These are phyloP conservation scores for Trichogramma pretiosum DNA, from an alignment of 1,140 invertebrate species.

Conservation along the genomic window DNA sequence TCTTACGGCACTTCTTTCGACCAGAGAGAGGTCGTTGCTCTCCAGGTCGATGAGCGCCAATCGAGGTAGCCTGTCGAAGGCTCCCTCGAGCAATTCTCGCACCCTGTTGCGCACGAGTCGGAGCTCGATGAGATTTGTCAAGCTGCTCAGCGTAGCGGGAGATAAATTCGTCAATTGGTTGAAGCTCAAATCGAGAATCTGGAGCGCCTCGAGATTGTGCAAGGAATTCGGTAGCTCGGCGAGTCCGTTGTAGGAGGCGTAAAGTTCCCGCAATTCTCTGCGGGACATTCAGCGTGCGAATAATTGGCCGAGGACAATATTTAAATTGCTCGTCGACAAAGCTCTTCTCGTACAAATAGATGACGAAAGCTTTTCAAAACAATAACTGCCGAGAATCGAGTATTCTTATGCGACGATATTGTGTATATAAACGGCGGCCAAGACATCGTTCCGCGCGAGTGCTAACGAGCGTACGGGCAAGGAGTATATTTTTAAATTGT, in stretches of 20 bases:
- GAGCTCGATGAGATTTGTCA: constrained; percentile 58
- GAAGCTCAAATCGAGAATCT: constrained; percentile 66
- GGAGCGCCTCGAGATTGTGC: constrained; percentile 56
- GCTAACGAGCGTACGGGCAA: no score
- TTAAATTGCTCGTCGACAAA: no score
- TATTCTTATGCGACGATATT: no score
- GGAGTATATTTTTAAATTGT: no score
- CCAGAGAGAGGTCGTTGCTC: constrained; percentile 68
- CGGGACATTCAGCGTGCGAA: no score
- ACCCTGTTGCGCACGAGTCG: constrained; percentile 66
- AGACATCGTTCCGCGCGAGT: no score
- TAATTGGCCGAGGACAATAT: no score
- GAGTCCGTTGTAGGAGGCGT: constrained; percentile 71
- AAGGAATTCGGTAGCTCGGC: constrained; percentile 62
- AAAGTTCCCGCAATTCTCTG: constrained; percentile 61
- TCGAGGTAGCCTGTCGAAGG: constrained; percentile 62
- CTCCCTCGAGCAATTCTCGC: constrained; percentile 58
- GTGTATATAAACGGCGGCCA: no score
- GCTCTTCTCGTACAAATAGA: no score
- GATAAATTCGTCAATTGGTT: constrained; percentile 68
- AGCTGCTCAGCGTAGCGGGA: constrained; percentile 56
- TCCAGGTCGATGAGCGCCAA: constrained; percentile 68
- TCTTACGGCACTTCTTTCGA: constrained; percentile 68
- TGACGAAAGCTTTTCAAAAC: no score
- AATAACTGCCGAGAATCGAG: no score